Evolutionary conservation across 23 tunicate species (phyloP).

Genomic region (Aplidium turbinatum): DNA sequence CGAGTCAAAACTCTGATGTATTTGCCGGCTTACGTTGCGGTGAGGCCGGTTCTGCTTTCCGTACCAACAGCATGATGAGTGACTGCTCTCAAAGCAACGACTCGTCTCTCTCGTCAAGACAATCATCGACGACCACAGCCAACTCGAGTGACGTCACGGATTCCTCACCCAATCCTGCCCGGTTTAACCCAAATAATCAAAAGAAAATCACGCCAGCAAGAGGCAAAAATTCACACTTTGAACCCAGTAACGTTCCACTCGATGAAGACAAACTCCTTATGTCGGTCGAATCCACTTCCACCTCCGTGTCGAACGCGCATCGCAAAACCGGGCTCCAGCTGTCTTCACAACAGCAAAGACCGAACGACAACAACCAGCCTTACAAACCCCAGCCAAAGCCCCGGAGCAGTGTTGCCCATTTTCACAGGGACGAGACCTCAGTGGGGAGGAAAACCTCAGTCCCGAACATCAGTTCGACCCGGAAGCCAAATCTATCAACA

Average conservation of each 20-base stretch:
- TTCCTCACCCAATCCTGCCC: background rate
- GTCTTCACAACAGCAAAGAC: constrained; percentile 4
- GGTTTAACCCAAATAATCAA: background rate
- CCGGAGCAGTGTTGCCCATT: background rate
- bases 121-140: constrained; percentile 72
- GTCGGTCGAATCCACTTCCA: constrained; percentile 1
- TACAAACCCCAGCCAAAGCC: constrained; percentile 56
- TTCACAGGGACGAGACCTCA: background rate
- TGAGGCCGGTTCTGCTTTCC: background rate
- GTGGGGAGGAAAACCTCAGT: constrained; percentile 1
- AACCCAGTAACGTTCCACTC: background rate
- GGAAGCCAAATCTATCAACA: background rate
- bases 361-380: background rate
- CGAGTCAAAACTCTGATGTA: background rate
- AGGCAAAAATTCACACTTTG: background rate
- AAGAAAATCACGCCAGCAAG: background rate
- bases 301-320: constrained; percentile 37
- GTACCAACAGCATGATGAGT: background rate
- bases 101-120: constrained; percentile 61
- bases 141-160: background rate
- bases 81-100: constrained; percentile 37
- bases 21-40: background rate
- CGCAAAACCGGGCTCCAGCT: constrained; percentile 42
- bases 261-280: constrained; percentile 25
- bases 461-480: background rate